These are phyloP conservation scores for Petaurus breviceps DNA, from an alignment of 2,113 vertebrate genomes.

Conservation along the genomic window DNA sequence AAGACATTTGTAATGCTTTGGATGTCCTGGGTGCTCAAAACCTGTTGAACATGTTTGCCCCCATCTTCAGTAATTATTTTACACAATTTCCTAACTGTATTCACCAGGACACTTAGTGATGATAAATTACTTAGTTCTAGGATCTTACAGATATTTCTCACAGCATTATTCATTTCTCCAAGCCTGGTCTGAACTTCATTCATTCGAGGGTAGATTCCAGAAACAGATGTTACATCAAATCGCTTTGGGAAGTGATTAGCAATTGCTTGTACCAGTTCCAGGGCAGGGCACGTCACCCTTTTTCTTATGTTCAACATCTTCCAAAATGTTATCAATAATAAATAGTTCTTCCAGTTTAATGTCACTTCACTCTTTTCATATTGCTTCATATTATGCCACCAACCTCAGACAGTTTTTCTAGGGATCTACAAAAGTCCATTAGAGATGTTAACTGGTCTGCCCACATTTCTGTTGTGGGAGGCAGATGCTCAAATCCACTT, in stretches of 20 bases:
- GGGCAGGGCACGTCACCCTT: conserved; percentile 83
- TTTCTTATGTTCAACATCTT: conserved; percentile 85
- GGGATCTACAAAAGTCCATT: conserved; percentile 86
- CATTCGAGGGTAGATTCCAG: conserved; percentile 92
- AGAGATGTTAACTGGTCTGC: conserved; percentile 88
- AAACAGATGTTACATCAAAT: conserved; percentile 90
- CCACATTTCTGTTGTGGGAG: conserved; percentile 89
- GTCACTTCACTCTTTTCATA: conserved; percentile 63
- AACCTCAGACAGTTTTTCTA: conserved; percentile 85
- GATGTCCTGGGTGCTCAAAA: conserved; percentile 89
- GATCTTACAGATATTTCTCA: conserved; percentile 89
- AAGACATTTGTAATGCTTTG: conserved; percentile 90
- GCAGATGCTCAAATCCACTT: conserved; percentile 85
- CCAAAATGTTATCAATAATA: conserved; percentile 88
- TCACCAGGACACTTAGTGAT: conserved; percentile 87
- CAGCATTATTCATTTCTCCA: conserved; percentile 90
- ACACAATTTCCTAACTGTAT: conserved; percentile 86
- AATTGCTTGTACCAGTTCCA: conserved; percentile 86
- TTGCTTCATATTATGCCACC: conserved; percentile 78
- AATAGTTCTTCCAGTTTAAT: conserved; percentile 88
- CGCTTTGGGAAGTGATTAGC: conserved; percentile 93
- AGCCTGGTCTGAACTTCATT: conserved; percentile 92
- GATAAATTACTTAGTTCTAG: conserved; percentile 90
- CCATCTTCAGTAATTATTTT: conserved; percentile 76
- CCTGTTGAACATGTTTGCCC: conserved; percentile 80